phyloP scores from a whole-genome alignment of 2,113 vertebrate species.

The Parus major region DNA sequence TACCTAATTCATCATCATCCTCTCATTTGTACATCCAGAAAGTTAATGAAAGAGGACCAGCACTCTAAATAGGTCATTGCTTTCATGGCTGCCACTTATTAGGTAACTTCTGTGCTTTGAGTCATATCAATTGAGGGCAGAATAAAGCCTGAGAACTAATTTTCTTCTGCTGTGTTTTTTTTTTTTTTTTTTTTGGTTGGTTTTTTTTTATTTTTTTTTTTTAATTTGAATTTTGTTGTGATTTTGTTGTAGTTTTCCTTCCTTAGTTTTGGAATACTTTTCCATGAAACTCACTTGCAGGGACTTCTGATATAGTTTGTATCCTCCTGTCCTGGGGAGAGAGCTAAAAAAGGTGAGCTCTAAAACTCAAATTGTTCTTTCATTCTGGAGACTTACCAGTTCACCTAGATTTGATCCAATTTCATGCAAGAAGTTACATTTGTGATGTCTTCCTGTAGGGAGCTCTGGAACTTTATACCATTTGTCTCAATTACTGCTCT shows the following conservation, averaged over 20 bases:
- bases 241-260: neutral
- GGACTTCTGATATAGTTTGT: neutral
- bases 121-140: neutral
- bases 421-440: neutral
- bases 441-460: neutral
- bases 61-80: neutral
- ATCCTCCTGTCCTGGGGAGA: neutral
- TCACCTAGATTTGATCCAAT: neutral
- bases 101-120: neutral
- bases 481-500: neutral
- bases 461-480: neutral
- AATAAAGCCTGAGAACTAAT: neutral
- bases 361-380: neutral
- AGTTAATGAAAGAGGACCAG: neutral
- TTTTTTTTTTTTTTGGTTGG: no score
- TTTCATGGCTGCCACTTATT: neutral
- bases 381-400: neutral
- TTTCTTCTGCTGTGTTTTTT: neutral
- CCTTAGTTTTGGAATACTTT: neutral
- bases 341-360: neutral
- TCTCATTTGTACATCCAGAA: neutral
- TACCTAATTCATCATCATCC: neutral
- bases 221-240: accelerated
- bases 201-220: neutral
- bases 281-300: neutral